Percentiles rank a stretch among this genome's conserved stretches.
Evolutionary conservation across 2,888 invertebrate species (phyloP).

Genomic region (Leptogaster cylindrica): DNA sequence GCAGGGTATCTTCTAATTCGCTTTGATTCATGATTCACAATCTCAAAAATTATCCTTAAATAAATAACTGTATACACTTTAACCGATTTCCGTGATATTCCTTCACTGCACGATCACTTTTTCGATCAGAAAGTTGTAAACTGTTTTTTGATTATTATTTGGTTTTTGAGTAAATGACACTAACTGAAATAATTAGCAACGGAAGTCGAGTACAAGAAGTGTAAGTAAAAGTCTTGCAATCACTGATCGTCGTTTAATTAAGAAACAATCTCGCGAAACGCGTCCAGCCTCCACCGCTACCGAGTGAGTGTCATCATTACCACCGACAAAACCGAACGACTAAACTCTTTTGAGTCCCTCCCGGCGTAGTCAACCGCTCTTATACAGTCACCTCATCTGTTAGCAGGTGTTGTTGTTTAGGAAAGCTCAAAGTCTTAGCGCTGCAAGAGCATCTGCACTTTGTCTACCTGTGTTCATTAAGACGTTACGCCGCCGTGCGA

Average conservation of each 20-base stretch:
- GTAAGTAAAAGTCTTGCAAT: too few relatives aligned
- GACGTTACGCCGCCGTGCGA: too few relatives aligned
- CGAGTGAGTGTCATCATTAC: background rate
- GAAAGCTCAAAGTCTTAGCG: too few relatives aligned
- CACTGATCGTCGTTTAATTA: too few relatives aligned
- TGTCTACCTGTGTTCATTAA: too few relatives aligned
- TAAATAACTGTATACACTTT: too few relatives aligned
- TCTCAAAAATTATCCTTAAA: background rate
- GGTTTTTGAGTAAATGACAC: background rate
- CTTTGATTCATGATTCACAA: conserved; percentile 4
- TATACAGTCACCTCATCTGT: background rate
- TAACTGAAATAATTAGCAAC: too few relatives aligned
- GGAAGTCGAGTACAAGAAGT: too few relatives aligned
- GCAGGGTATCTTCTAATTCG: background rate
- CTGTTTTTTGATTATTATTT: background rate
- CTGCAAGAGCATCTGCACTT: too few relatives aligned
- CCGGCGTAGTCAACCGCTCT: conserved; percentile 4
- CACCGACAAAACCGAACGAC: conserved; percentile 3
- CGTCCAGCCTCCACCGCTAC: conserved; percentile 1
- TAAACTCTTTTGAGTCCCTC: conserved; percentile 3
- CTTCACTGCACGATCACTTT: too few relatives aligned
- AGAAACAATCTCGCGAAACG: background rate
- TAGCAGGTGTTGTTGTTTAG: too few relatives aligned
- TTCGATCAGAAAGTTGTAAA: background rate
- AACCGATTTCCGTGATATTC: too few relatives aligned